Base-by-base conservation (phyloP, 2,797 vertebrate genomes). In the Pipistrellus kuhlii region DNA sequence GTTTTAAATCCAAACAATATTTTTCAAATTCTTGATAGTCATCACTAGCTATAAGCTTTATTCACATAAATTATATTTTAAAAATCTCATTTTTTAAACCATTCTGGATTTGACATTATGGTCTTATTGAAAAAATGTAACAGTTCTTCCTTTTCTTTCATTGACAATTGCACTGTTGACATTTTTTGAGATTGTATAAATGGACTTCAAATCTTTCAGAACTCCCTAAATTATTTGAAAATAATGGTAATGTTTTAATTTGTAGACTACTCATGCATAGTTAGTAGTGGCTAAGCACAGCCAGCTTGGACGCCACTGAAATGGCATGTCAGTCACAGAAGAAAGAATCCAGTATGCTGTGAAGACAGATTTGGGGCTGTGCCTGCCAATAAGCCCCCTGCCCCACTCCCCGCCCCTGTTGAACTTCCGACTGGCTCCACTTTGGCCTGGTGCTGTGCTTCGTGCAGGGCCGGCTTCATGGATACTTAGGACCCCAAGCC, bases 191-290 rank as follows among this genome's bases (percentile, higher is more conserved):
- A 53, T 46, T 51, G 41, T 53, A 11, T 80, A 18, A 85, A 38
- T 55, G 23, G 44, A 32, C 85, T 86, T 92, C 38, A 80, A 72
- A 38, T 82, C 11, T 53, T 46, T 57, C 13, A 14, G 25, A 90
- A 88, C 20, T 71, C 89, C 72, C 55, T 77, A 10, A 87, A 66
- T n/a, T 66, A 64, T 82, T 85, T 91, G 44, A 76, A 84, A 92
- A 71, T 71, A 78, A 80, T 30, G n/a, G 35, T 38, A 71, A 18
- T 51, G 44, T n/a, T 92, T 57, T 64, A 32, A 23, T 85, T 2
- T n/a, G 18, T 59, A 76, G 7, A 44, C 57, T 27, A n/a, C 32
- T 62, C 64, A 69, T 0, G 23, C 51, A 46, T 14, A 62, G 72
- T 48, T 25, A 66, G 62, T 32, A 76, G n/a, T 57, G 78, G 69